Evolutionary conservation across 2,113 vertebrate genomes (phyloP), one percentile per base, ranked within the genome.

Genomic region (Euleptes europaea): DNA sequence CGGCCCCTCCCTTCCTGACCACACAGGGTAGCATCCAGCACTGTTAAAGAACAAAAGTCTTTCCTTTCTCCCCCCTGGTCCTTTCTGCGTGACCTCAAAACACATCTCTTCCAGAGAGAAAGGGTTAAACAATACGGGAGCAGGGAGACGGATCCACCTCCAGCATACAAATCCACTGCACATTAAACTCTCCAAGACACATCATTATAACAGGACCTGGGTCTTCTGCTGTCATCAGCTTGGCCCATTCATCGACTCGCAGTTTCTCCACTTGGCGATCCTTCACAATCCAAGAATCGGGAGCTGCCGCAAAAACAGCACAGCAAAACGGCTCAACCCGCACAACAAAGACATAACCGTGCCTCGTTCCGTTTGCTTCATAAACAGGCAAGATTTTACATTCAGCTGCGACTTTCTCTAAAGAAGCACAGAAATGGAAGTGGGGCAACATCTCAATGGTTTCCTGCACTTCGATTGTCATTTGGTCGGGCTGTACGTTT

Each of bases 281-380:
- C 3, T 88, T 80, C 72, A 91, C 80, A 10, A 76, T 49, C 88
- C 90, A 94, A 2, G 92, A 91, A 19, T 4, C 19, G 15, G 94
- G 92, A 47, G 6, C 10, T 23, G 63, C 2, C 2, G 74, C 85
- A 75, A 94, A 94, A 0, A 93, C 86, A 0, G 21, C 83, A 82
- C 94, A 86, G 31, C 92, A 92, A 83, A 86, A 94, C 5, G 23
- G 75, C 28, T 91, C 8, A 31, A 94, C 87, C 71, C 35, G 67
- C 21, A 94, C 42, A 6, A 11, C 88, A 69, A 78, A 80, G 3
- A 85, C 51, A 42, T 82, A 91, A 38, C 90, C 44, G 3, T 44
- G 4, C 11, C 76, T 14, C 8, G 75, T 1, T 26, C 35, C 83
- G 40, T 65, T 28, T 0, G 2, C 0, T 21, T 76, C 26, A 65